phyloP scores from a whole-genome alignment of 2,113 vertebrate species.

The Rhegmatorhina hoffmannsi region DNA sequence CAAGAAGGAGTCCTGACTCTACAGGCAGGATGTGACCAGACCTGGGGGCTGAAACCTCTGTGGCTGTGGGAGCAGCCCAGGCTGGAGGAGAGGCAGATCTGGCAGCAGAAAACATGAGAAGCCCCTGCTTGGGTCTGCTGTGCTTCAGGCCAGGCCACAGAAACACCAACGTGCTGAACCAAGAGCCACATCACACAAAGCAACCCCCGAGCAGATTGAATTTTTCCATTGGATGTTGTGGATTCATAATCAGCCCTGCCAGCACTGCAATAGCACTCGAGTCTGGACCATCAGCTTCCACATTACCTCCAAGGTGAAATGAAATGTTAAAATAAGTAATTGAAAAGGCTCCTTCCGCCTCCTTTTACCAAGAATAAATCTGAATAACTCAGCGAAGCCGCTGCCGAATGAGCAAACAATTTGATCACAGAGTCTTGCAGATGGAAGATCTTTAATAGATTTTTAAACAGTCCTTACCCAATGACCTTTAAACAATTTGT shows the following conservation, averaged over 20 bases:
- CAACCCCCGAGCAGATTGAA: neutral
- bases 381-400: neutral
- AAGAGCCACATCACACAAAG: neutral
- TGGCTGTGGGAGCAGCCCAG: neutral
- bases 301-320: neutral
- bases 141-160: neutral
- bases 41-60: rapidly evolving
- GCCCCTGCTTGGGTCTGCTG: rapidly evolving
- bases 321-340: neutral
- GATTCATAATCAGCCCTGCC: neutral
- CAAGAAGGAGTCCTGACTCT: neutral
- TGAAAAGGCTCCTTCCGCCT: neutral
- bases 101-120: neutral
- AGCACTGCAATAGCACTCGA: neutral
- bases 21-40: rapidly evolving
- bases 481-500: slow-evolving; percentile 22
- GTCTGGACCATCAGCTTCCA: neutral
- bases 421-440: neutral
- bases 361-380: neutral
- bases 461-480: neutral
- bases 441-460: slow-evolving; percentile 19
- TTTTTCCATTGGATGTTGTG: neutral
- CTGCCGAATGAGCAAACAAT: neutral
- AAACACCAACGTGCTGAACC: rapidly evolving
- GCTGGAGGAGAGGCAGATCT: neutral